A percentile compares a stretch with the other conserved stretches of the same genome.
These are phyloP conservation scores for Peromyscus leucopus DNA, from an alignment of 2,113 vertebrate species.

Conservation along the genomic window DNA sequence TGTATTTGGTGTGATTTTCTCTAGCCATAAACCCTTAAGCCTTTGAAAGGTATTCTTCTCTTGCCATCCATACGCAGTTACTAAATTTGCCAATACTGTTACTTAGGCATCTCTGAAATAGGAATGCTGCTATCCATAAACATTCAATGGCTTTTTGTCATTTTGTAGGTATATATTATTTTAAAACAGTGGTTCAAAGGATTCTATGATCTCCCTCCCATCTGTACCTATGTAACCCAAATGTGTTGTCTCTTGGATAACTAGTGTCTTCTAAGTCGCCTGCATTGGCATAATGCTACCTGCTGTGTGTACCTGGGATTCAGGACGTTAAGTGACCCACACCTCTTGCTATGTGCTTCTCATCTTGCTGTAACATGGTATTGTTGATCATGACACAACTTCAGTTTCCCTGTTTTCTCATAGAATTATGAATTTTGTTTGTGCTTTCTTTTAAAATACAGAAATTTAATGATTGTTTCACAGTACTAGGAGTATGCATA, in stretches of 20 bases:
- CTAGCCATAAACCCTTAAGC: neutral
- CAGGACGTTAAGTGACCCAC: neutral
- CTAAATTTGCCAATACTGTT: neutral
- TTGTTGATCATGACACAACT: neutral
- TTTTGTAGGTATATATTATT: neutral
- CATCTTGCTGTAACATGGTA: rapidly evolving
- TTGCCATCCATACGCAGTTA: neutral
- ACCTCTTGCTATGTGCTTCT: neutral
- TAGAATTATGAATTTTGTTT: neutral
- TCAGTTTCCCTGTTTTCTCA: neutral
- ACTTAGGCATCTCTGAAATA: neutral
- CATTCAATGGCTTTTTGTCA: neutral
- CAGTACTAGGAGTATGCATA: neutral
- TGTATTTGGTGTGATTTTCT: neutral
- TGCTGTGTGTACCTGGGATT: neutral
- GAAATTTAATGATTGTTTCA: neutral
- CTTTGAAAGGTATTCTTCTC: neutral
- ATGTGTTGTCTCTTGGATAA: neutral
- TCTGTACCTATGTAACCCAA: neutral
- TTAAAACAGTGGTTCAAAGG: neutral
- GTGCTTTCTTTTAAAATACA: neutral
- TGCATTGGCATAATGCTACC: neutral
- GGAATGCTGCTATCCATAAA: neutral
- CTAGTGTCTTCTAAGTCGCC: neutral
- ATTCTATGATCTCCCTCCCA: neutral